phyloP scores from a whole-genome alignment of 2,888 invertebrate genomes.

The Odontocerum albicorne region DNA sequence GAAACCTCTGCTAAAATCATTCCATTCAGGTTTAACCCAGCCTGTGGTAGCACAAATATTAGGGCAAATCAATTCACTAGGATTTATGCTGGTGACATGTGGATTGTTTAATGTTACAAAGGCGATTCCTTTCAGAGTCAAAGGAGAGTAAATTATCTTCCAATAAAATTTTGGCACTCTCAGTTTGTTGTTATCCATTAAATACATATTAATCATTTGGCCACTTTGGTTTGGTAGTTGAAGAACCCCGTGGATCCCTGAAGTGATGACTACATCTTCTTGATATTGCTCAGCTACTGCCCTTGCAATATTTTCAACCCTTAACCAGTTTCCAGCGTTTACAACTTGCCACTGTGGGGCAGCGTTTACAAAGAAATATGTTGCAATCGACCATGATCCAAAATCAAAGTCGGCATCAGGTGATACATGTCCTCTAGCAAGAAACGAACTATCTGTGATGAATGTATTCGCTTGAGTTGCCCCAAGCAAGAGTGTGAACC shows the following conservation, averaged over 20 bases:
- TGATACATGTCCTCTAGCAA: slow-evolving; percentile 51
- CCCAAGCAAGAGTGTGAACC: slow-evolving; percentile 44
- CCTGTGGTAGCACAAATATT: slow-evolving; percentile 46
- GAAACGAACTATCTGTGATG: slow-evolving; percentile 42
- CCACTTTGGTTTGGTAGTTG: slow-evolving; percentile 43
- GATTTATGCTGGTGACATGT: slow-evolving; percentile 38
- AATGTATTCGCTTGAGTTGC: slow-evolving; percentile 42
- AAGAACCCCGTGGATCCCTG: slow-evolving; percentile 47
- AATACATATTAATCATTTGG: slow-evolving; percentile 42
- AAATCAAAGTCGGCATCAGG: slow-evolving; percentile 53
- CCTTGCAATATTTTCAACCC: slow-evolving; percentile 46
- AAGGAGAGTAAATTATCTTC: slow-evolving; percentile 48
- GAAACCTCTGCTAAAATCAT: slow-evolving; percentile 33
- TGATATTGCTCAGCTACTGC: slow-evolving; percentile 42
- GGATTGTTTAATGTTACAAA: slow-evolving; percentile 53
- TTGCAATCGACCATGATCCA: slow-evolving; percentile 47
- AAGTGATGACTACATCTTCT: slow-evolving; percentile 44
- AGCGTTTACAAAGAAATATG: slow-evolving; percentile 52
- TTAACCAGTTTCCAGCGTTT: slow-evolving; percentile 52
- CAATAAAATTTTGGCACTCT: slow-evolving; percentile 49
- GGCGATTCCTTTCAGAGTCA: slow-evolving; percentile 45
- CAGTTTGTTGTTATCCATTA: slow-evolving; percentile 42
- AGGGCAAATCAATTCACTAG: slow-evolving; percentile 41
- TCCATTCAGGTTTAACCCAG: slow-evolving; percentile 40
- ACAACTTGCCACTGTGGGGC: slow-evolving; percentile 52